Conservation (phyloP, 1,140 invertebrate species). For the Physella acuta region DNA sequence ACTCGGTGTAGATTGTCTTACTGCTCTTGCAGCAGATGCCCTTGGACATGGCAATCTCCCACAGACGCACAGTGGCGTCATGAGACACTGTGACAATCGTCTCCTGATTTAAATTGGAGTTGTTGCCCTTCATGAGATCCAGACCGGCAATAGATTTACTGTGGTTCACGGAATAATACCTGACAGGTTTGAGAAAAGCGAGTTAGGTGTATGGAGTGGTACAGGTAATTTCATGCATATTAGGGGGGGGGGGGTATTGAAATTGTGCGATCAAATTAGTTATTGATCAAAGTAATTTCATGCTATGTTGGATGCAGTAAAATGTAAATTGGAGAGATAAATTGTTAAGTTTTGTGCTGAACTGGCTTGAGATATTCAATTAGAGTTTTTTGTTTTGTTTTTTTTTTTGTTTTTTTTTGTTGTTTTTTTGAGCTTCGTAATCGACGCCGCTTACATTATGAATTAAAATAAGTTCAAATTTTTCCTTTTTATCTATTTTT, state of each 20-base stretch:
- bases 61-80: constrained; percentile 14
- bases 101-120: neutral
- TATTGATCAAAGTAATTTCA: neutral
- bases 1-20: constrained; percentile 16
- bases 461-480: too few species aligned
- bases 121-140: neutral
- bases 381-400: too few species aligned
- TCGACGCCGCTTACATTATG: too few species aligned
- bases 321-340: too few species aligned
- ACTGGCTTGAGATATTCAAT: too few species aligned
- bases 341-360: too few species aligned
- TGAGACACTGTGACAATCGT: constrained; percentile 17
- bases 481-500: too few species aligned
- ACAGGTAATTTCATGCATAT: too few species aligned
- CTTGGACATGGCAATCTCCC: constrained; percentile 8
- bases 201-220: neutral
- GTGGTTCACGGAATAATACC: constrained; percentile 15
- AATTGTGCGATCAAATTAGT: neutral
- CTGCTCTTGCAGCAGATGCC: constrained; percentile 18
- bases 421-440: too few species aligned
- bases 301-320: neutral
- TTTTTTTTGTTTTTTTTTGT: too few species aligned
- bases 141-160: constrained; percentile 8
- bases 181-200: too few species aligned
- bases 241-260: neutral